Evolutionary conservation across 2,888 invertebrate genomes (phyloP).

Genomic region (Ariolimax columbianus): DNA sequence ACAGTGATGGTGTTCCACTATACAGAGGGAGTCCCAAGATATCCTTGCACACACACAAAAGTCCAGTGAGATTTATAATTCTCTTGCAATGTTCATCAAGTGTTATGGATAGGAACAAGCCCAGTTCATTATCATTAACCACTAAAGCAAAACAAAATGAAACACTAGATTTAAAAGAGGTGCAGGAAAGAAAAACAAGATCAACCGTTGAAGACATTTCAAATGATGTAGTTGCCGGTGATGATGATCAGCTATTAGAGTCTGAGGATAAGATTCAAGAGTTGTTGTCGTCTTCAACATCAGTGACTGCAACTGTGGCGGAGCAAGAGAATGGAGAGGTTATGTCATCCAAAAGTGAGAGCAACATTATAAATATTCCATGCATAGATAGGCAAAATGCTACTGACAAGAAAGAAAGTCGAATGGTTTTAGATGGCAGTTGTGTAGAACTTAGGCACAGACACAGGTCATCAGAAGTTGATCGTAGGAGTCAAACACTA

Average conservation of each 20-base stretch:
- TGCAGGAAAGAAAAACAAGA: not conserved
- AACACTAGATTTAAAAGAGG: slow-evolving; percentile 37
- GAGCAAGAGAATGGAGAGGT: not conserved
- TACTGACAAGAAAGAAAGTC: not conserved
- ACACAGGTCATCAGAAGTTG: not conserved
- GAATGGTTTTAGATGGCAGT: not conserved
- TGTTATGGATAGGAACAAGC: slow-evolving; percentile 58
- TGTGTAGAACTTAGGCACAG: not conserved
- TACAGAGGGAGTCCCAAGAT: slow-evolving; percentile 94
- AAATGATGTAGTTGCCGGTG: not conserved
- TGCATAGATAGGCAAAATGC: not conserved
- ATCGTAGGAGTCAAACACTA: slow-evolving; percentile 45
- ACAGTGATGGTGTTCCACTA: slow-evolving; percentile 83
- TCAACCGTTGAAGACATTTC: not conserved
- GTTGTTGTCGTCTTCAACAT: not conserved
- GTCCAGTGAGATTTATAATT: slow-evolving; percentile 91
- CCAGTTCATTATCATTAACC: slow-evolving; percentile 47
- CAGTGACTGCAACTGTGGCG: not conserved
- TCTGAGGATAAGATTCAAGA: not conserved
- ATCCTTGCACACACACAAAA: slow-evolving; percentile 94
- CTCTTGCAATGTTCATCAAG: slow-evolving; percentile 79
- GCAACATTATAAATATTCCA: not conserved
- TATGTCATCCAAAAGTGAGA: not conserved
- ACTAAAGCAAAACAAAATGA: slow-evolving; percentile 41
- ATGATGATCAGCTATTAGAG: not conserved